A percentile compares a stretch with the other conserved stretches of the same genome.
Evolutionary conservation across 2,797 vertebrate species (phyloP).

Genomic region (Crenichthys baileyi): DNA sequence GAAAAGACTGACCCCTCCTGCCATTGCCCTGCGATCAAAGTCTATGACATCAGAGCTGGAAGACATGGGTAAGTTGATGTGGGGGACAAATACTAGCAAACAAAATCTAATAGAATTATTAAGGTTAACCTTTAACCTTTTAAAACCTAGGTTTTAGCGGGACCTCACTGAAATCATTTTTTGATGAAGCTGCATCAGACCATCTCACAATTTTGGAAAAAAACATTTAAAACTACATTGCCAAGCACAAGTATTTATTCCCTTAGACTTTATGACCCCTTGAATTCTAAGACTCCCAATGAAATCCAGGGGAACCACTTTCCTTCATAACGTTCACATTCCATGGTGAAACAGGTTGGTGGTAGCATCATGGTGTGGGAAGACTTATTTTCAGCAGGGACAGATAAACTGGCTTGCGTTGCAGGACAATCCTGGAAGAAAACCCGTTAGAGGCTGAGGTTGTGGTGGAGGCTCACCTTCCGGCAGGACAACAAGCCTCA

Average conservation of each 20-base stretch:
- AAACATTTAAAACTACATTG: not conserved
- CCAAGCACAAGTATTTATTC: not conserved
- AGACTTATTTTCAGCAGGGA: no score
- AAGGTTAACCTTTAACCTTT: no score
- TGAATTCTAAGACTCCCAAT: no score
- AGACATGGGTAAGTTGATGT: slow-evolving; percentile 89
- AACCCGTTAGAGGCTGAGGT: no score
- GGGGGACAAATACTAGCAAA: slow-evolving; percentile 14
- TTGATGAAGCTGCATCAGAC: not conserved
- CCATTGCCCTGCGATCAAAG: slow-evolving; percentile 93
- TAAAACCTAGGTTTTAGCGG: not conserved
- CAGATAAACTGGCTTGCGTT: no score
- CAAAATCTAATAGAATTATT: not conserved
- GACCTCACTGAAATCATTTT: not conserved
- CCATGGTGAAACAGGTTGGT: no score
- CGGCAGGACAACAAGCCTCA: no score
- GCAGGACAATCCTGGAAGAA: no score
- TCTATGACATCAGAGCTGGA: slow-evolving; percentile 97
- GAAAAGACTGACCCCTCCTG: slow-evolving; percentile 91
- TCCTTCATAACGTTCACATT: not conserved
- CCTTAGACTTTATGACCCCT: no score
- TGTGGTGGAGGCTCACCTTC: no score
- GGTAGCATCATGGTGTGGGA: no score
- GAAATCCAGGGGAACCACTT: not conserved
- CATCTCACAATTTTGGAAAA: not conserved